Conservation (phyloP, 2,797 vertebrate species). For the Cryptoblepharus egeriae region DNA sequence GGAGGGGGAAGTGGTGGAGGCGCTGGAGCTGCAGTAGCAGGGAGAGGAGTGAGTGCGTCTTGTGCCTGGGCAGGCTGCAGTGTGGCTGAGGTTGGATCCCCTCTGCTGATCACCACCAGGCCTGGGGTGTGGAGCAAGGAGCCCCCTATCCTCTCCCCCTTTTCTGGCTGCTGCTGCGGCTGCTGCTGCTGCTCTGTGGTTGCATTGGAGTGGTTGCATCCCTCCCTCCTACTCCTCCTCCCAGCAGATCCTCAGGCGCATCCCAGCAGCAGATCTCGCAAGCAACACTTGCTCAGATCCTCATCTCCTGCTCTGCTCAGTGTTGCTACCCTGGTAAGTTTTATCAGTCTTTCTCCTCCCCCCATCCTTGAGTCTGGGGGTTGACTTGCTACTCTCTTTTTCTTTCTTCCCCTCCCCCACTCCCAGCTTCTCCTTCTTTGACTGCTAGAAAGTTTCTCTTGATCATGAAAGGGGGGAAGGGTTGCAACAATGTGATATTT, state of each 20-base stretch:
- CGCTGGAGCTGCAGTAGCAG: conserved; percentile 54
- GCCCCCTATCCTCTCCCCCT: no score
- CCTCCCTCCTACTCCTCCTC: conserved; percentile 20
- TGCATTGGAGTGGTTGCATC: no score
- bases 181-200: conserved; percentile 72
- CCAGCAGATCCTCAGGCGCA: conserved; percentile 25
- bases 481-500: conserved; percentile 44
- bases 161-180: no score
- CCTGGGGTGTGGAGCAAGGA: conserved; percentile 11
- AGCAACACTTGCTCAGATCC: background rate
- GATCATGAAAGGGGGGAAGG: no score
- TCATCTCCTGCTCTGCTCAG: conserved; percentile 29
- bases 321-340: conserved; percentile 56
- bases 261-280: background rate
- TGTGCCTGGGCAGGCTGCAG: background rate
- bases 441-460: conserved; percentile 72
- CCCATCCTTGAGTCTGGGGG: conserved; percentile 24
- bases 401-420: background rate
- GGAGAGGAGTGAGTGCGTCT: conserved; percentile 66
- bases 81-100: no score
- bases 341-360: background rate
- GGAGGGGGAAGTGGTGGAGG: conserved; percentile 45
- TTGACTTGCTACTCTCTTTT: conserved; percentile 49
- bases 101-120: no score
- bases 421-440: conserved; percentile 22